These are phyloP conservation scores for Drosophila prolongata DNA, from an alignment of 2,888 invertebrate species.

Conservation along the genomic window DNA sequence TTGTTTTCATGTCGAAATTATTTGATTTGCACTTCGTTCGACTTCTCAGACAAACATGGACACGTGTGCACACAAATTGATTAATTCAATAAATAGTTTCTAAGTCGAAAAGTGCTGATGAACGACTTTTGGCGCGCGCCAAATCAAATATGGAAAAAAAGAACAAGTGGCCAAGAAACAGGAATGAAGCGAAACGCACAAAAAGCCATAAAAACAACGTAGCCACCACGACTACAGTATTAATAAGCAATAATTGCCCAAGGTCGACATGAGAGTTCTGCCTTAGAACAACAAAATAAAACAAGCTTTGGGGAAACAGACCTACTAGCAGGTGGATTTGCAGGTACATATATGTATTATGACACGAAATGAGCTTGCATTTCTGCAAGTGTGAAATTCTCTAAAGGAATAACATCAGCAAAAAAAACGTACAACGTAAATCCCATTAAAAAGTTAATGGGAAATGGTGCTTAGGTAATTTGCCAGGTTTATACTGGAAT, in stretches of 20 bases:
- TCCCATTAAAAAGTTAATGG: constrained; percentile 38
- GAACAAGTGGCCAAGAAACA: constrained; percentile 29
- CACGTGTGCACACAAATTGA: constrained; percentile 63
- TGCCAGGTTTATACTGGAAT: constrained; percentile 23
- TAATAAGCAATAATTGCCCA: constrained; percentile 75
- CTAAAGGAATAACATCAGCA: constrained; percentile 15
- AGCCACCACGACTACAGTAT: constrained; percentile 44
- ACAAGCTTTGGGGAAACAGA: constrained; percentile 29
- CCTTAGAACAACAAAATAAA: constrained; percentile 62
- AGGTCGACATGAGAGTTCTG: constrained; percentile 63
- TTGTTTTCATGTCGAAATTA: constrained; percentile 26
- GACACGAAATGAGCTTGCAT: constrained; percentile 39
- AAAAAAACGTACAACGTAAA: constrained; percentile 7
- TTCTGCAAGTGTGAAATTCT: constrained; percentile 53
- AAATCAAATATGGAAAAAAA: constrained; percentile 31
- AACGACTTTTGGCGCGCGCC: constrained; percentile 49
- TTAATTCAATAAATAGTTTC: constrained; percentile 49
- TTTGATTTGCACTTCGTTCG: constrained; percentile 52
- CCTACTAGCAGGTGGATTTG: constrained; percentile 13
- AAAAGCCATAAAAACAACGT: constrained; percentile 24
- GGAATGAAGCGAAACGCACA: constrained; percentile 43
- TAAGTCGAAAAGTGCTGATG: constrained; percentile 18
- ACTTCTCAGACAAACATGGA: constrained; percentile 20
- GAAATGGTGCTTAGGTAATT: constrained; percentile 34
- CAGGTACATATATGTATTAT: constrained; percentile 18